A percentile compares a stretch with the other conserved stretches of the same genome.
These are phyloP conservation scores for Engraulis encrasicolus DNA, from an alignment of 2,113 vertebrate genomes.

Conservation along the genomic window DNA sequence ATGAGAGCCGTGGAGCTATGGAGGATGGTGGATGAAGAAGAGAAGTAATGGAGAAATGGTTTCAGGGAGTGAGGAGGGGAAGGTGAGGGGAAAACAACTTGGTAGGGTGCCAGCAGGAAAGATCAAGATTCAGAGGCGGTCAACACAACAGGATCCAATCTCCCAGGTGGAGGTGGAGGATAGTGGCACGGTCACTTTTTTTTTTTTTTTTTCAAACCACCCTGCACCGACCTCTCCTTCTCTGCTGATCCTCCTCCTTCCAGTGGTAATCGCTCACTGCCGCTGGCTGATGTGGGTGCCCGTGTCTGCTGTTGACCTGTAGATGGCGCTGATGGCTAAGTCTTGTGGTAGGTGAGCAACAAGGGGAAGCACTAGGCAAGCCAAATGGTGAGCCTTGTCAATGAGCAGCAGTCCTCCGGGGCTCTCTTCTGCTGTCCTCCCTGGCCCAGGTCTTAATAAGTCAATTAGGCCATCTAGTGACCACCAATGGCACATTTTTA, in stretches of 20 bases:
- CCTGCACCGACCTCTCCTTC: too few species aligned
- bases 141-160: too few species aligned
- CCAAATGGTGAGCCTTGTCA: not conserved
- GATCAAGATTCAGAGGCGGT: too few species aligned
- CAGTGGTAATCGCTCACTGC: not conserved
- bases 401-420: not conserved
- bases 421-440: not conserved
- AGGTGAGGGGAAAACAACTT: too few species aligned
- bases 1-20: too few species aligned
- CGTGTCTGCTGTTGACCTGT: slow-evolving; percentile 24
- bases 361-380: not conserved
- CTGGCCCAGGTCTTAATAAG: not conserved
- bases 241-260: not conserved
- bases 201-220: too few species aligned
- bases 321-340: slow-evolving; percentile 40
- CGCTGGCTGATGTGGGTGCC: not conserved
- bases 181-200: too few species aligned
- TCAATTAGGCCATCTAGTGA: not conserved
- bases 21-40: too few species aligned
- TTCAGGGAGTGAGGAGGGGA: not conserved
- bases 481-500: slow-evolving; percentile 7
- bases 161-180: too few species aligned
- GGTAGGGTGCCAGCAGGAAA: not conserved
- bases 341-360: not conserved
- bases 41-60: not conserved